Evolutionary conservation across 2,888 invertebrate species (phyloP).

Genomic region (Phyllotreta cruciferae): DNA sequence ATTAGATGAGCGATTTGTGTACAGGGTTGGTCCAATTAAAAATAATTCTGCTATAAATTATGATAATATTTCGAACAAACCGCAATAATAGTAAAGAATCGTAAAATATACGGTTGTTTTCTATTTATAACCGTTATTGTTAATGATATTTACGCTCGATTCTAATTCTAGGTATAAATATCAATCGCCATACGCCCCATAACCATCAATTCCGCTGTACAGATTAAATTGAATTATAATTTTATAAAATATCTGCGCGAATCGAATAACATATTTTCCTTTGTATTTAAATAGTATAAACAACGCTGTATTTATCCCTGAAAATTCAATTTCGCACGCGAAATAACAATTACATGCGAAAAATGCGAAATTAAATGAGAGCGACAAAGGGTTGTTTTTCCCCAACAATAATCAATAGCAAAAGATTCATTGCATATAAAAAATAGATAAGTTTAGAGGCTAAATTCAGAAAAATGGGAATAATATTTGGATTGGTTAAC

Average conservation of each 20-base stretch:
- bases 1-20: no score
- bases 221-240: conserved; percentile 15
- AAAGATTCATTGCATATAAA: no score
- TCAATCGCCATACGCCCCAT: conserved; percentile 2
- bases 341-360: background rate
- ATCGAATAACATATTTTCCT: conserved; percentile 15
- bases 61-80: no score
- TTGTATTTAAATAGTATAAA: conserved; percentile 14
- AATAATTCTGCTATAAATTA: no score
- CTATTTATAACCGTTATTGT: conserved; percentile 8
- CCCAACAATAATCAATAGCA: no score
- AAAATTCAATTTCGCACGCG: conserved; percentile 5
- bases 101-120: background rate
- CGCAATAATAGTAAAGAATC: no score
- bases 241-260: conserved; percentile 8
- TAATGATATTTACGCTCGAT: conserved; percentile 3
- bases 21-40: no score
- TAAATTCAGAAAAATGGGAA: no score
- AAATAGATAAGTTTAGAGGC: no score
- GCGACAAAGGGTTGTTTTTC: background rate
- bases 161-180: conserved; percentile 2
- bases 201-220: conserved; percentile 3
- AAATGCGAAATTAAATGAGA: conserved; percentile 2
- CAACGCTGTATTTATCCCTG: background rate
- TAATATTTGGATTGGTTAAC: no score